Base-by-base conservation (phyloP, 1,140 invertebrate species). In the Monomorium pharaonis region DNA sequence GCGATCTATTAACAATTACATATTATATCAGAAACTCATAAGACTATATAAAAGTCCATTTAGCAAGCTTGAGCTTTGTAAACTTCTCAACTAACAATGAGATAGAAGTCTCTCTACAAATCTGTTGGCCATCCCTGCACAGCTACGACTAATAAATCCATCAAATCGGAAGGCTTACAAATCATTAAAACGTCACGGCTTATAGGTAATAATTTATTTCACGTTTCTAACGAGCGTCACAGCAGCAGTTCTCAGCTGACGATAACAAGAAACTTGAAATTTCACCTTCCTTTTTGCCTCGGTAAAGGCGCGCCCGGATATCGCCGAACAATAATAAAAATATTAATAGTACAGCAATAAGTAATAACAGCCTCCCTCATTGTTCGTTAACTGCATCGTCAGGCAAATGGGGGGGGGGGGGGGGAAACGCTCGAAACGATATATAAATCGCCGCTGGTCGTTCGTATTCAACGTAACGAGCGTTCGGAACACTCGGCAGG, bases 381-480 rank as follows among this genome's bases (percentile, higher is more conserved):
- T 51, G 76, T 51, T 63, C 27, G 24, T 49, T 33, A 30, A 63
- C 14, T 37, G 24, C 60, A 49, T 0, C 60, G 47, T 63, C 58
- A 24, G 18, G 16, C 76, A 24, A 27, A 62, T 21, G 62, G 18
- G 62, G 21, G n/a, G 33, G 9, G 67, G 54, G 62, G 18, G 62
- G 21, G n/a, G 33, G 9, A 80, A 69, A 42, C 62, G 74, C 51
- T 51, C 69, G 47, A 27, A 49, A 80, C 49, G 69, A 33, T 83
- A 47, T 74, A n/a, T n/a, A n/a, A 58, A 74, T 74, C 78, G 49
- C 37, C 65, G 21, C 7, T 21, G 62, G 47, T 80, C 62, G 49
- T 83, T 74, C 37, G 67, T 83, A 83, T 83, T 83, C 78, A 72
- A 24, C 24, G 76, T 69, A 63, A 67, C 77, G 63, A 80, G 62